Evolutionary conservation across 2,797 vertebrate species (phyloP).

Genomic region (Acanthopagrus latus): DNA sequence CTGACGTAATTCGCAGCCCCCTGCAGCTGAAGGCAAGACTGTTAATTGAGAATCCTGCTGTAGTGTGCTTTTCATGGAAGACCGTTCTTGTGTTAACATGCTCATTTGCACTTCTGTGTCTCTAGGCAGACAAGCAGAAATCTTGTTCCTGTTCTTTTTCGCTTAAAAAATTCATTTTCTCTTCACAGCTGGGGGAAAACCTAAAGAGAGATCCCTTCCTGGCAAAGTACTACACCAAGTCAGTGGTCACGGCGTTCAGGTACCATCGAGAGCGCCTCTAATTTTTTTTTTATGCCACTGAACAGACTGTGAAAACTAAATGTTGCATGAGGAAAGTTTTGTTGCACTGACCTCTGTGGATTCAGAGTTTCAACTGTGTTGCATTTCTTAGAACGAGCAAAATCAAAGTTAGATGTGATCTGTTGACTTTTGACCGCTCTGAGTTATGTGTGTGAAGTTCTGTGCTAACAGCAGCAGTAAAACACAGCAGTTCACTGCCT

Average conservation of each 20-base stretch:
- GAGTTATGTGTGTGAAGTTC: neutral
- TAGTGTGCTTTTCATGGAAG: conserved; percentile 37
- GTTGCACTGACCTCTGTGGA: conserved; percentile 5
- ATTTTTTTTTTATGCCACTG: neutral
- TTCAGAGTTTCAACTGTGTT: conserved; percentile 5
- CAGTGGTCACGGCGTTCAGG: conserved; percentile 86
- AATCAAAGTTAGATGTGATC: conserved; percentile 22
- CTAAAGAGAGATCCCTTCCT: conserved; percentile 78
- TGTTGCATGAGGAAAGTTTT: conserved; percentile 9
- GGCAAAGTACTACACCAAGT: conserved; percentile 75
- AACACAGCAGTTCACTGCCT: neutral
- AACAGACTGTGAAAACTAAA: conserved; percentile 19
- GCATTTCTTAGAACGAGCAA: conserved; percentile 8
- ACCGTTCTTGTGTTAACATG: conserved; percentile 51
- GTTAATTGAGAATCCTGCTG: conserved; percentile 48
- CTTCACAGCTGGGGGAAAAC: conserved; percentile 75
- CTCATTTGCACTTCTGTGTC: conserved; percentile 54
- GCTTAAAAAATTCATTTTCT: conserved; percentile 43
- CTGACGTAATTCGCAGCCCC: conserved; percentile 30
- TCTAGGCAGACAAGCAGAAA: conserved; percentile 41
- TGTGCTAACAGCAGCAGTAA: neutral
- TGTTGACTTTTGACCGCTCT: conserved; percentile 12
- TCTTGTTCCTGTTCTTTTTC: conserved; percentile 22
- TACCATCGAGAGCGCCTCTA: conserved; percentile 35
- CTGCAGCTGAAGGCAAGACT: conserved; percentile 44